phyloP scores from a whole-genome alignment of 2,888 invertebrate genomes.

The Epiperipatus broadwayi region DNA sequence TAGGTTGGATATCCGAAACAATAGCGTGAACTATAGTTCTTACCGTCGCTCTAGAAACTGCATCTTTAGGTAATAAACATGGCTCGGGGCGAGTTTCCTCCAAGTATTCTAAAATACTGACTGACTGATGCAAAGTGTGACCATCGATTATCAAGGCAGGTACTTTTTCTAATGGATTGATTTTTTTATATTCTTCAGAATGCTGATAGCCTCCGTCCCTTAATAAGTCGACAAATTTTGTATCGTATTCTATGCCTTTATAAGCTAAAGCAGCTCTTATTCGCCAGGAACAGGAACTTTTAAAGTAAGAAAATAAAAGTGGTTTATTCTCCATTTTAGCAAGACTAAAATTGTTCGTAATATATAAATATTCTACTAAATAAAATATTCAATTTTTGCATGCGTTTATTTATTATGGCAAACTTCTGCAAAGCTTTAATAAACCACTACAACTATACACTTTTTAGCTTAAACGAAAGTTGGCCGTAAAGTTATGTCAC shows the following conservation, averaged over 20 bases:
- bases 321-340: too few relatives aligned
- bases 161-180: slow-evolving; percentile 91
- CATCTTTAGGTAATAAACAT: slow-evolving; percentile 68
- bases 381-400: too few relatives aligned
- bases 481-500: too few relatives aligned
- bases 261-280: slow-evolving; percentile 74
- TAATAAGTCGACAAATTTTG: slow-evolving; percentile 29
- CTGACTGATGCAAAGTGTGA: slow-evolving; percentile 42
- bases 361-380: too few relatives aligned
- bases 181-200: slow-evolving; percentile 39
- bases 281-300: slow-evolving; percentile 84
- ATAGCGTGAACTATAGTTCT: slow-evolving; percentile 78
- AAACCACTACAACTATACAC: too few relatives aligned
- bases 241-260: slow-evolving; percentile 83
- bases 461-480: too few relatives aligned
- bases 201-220: slow-evolving; percentile 24
- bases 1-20: slow-evolving; percentile 80
- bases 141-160: slow-evolving; percentile 64
- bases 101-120: slow-evolving; percentile 76
- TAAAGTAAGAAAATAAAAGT: slow-evolving; percentile 76
- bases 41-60: slow-evolving; percentile 69
- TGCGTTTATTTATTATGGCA: too few relatives aligned
- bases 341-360: too few relatives aligned
- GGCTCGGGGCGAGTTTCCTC: slow-evolving; percentile 76
- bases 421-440: too few relatives aligned